Base-by-base conservation (phyloP, 2,113 vertebrate species). In the Nicator chloris region DNA sequence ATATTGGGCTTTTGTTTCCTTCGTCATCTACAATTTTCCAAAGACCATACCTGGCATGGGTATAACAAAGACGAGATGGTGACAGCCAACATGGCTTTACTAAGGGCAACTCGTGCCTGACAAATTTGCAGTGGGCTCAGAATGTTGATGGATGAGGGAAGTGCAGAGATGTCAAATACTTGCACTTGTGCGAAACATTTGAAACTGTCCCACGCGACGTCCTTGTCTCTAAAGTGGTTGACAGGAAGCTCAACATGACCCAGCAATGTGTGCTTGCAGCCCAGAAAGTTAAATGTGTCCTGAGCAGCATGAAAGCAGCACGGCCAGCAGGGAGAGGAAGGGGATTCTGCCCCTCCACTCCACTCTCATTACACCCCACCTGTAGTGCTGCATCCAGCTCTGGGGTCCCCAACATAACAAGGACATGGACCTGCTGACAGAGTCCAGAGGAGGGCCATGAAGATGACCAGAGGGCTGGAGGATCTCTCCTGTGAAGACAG, bases 181-280 rank as follows among this genome's bases (percentile, higher is more conserved):
- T 51, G 51, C 23, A n/a, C 44, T 65, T 50, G 51, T 65, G 42
- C 37, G 69, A 60, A 68, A 69, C 28, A 39, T 53, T 15, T 45
- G 27, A 23, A 69, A 45, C 54, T 37, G n/a, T 77, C 37, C 18
- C 28, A 39, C 0, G 0, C 1, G 5, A 37, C 40, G 33, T 37
- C 31, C 18, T 44, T 50, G 50, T 59, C 51, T 65, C 31, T 44
- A 42, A 50, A 37, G 42, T 27, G 35, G 21, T 9, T 44, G 45
- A 45, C 2, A 1, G 51, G 63, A 53, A 80, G 50, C 35, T 80
- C 59, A 50, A 10, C 42, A 13, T 11, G 12, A 44, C 13, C 24
- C 6, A 9, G 50, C 18, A 88, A 50, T 28, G 37, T 9, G 26
- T 15, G 10, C 35, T 50, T 3, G 1, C 27, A 81, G 50, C 50